Percentiles rank a stretch among this genome's conserved stretches.
Evolutionary conservation across 1,140 invertebrate species (phyloP).

Genomic region (Samia ricini): DNA sequence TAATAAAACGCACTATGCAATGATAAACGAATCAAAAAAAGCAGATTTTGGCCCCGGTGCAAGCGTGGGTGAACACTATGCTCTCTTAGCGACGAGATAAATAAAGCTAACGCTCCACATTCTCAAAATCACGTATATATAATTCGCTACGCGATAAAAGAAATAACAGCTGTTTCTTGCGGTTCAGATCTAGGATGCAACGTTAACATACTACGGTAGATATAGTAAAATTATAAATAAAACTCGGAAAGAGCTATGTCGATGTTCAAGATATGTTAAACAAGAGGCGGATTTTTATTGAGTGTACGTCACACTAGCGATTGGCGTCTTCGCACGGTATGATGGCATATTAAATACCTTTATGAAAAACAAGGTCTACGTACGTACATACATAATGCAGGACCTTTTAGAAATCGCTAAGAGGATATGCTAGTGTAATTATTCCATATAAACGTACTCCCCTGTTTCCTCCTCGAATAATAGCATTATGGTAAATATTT

Average conservation of each 20-base stretch:
- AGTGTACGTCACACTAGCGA: neutral
- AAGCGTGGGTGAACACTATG: conserved; percentile 39
- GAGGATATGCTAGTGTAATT: too few species aligned
- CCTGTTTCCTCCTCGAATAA: too few species aligned
- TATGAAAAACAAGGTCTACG: too few species aligned
- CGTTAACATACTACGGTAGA: conserved; percentile 1
- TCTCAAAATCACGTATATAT: conserved; percentile 23
- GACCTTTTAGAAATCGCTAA: too few species aligned
- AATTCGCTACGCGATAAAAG: conserved; percentile 26
- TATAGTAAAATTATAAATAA: conserved; percentile 4
- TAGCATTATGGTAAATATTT: too few species aligned
- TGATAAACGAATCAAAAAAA: conserved; percentile 14
- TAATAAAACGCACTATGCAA: conserved; percentile 6
- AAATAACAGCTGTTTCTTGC: conserved; percentile 20
- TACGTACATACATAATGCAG: too few species aligned
- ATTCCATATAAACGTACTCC: too few species aligned
- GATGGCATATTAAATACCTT: too few species aligned
- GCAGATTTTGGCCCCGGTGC: conserved; percentile 26
- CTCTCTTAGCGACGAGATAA: conserved; percentile 46
- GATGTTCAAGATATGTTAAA: neutral
- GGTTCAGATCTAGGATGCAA: conserved; percentile 8
- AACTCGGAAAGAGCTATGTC: neutral
- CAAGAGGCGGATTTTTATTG: neutral
- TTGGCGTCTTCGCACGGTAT: neutral
- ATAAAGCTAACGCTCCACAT: conserved; percentile 40